Evolutionary conservation across 2,797 vertebrate genomes (phyloP).

Genomic region (Tokudaia muenninki): DNA sequence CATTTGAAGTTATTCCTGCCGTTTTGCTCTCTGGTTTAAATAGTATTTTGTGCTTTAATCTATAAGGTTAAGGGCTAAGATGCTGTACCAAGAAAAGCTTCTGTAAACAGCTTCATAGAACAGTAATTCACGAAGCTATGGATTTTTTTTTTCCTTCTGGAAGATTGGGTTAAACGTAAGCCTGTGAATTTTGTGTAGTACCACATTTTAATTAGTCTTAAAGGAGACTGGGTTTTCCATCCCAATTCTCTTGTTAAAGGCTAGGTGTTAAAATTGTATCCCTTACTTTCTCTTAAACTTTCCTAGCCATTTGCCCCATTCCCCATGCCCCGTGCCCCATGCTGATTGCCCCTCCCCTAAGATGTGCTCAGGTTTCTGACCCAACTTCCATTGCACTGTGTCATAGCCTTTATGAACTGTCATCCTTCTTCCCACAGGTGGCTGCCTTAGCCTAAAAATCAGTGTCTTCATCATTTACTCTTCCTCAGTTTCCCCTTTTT

Average conservation of each 20-base stretch:
- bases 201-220: background rate
- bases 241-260: too few relatives aligned
- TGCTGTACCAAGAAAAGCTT: constrained; percentile 51
- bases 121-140: constrained; percentile 52
- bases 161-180: constrained; percentile 9
- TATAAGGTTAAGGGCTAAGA: constrained; percentile 63
- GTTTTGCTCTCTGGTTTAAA: constrained; percentile 69
- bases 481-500: background rate
- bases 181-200: background rate
- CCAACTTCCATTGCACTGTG: background rate
- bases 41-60: constrained; percentile 71
- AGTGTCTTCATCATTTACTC: background rate
- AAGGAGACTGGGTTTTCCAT: too few relatives aligned
- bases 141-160: background rate
- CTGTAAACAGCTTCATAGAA: constrained; percentile 23
- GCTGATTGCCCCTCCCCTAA: background rate
- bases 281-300: too few relatives aligned
- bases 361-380: background rate
- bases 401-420: background rate
- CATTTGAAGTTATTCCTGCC: constrained; percentile 53
- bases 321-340: background rate
- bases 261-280: too few relatives aligned
- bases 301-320: too few relatives aligned
- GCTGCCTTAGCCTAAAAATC: background rate
- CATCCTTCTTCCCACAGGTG: background rate